These are phyloP conservation scores for Blera fallax DNA, from an alignment of 2,888 invertebrate species.

Conservation along the genomic window DNA sequence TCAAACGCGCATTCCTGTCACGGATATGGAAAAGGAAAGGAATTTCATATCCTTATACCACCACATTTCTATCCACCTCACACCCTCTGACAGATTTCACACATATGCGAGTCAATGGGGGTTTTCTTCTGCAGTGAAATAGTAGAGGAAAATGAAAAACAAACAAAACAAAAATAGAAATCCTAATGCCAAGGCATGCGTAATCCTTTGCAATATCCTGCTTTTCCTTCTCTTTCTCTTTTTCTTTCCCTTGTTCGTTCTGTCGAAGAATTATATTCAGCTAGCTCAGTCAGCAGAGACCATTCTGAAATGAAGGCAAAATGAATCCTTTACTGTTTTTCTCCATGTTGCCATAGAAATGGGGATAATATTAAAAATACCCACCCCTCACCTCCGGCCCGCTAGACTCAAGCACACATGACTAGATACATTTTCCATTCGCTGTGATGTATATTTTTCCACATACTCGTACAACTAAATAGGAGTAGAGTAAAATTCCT, in stretches of 20 bases:
- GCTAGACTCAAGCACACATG: constrained; percentile 47
- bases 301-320: constrained; percentile 57
- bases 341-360: constrained; percentile 35
- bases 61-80: not conserved
- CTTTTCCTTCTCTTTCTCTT: constrained; percentile 41
- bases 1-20: constrained; percentile 73
- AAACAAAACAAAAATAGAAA: constrained; percentile 71
- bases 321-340: constrained; percentile 53
- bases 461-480: not conserved
- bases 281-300: not conserved
- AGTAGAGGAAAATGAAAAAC: constrained; percentile 31
- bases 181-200: constrained; percentile 74
- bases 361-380: constrained; percentile 68
- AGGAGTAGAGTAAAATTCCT: constrained; percentile 34
- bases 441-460: constrained; percentile 41
- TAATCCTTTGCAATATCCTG: constrained; percentile 74
- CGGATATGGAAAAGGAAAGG: constrained; percentile 73
- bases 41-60: constrained; percentile 68
- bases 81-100: not conserved
- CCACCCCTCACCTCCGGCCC: not conserved
- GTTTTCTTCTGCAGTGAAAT: constrained; percentile 37
- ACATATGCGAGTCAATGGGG: constrained; percentile 25
- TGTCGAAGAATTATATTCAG: constrained; percentile 57
- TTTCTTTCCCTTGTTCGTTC: constrained; percentile 30
- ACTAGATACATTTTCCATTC: constrained; percentile 67